Percentiles rank a stretch among this genome's conserved stretches.
Evolutionary conservation across 2,888 invertebrate species (phyloP).

Genomic region (Aspidiotus destructor): DNA sequence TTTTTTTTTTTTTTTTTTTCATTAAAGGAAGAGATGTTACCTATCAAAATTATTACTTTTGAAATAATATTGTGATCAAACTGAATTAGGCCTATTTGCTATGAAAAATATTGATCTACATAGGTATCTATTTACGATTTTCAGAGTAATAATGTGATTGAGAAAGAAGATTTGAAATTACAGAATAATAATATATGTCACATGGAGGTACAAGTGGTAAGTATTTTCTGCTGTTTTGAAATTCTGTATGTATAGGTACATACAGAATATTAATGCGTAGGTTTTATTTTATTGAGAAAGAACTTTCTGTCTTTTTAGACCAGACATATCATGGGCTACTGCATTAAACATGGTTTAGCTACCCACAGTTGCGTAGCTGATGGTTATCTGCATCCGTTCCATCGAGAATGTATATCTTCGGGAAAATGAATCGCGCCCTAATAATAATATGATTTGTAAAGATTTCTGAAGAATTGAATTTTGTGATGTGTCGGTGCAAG

Average conservation of each 20-base stretch:
- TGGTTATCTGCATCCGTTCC: constrained; percentile 22
- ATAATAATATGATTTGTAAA: neutral
- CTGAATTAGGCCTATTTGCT: too few species aligned
- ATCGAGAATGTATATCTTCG: constrained; percentile 13
- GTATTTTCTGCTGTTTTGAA: neutral
- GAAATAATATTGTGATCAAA: too few species aligned
- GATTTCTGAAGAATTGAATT: too few species aligned
- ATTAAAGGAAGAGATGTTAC: too few species aligned
- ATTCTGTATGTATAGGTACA: too few species aligned
- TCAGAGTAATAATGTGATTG: constrained; percentile 6
- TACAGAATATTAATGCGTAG: neutral
- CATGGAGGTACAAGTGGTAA: constrained; percentile 25
- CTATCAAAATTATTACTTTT: too few species aligned
- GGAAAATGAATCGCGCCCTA: neutral
- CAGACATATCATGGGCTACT: constrained; percentile 20
- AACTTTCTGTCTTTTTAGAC: constrained; percentile 8
- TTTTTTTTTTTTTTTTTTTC: too few species aligned
- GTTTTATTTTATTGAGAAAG: neutral
- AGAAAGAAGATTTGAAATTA: constrained; percentile 23
- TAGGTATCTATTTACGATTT: neutral
- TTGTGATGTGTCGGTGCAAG: too few species aligned
- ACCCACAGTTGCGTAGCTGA: constrained; percentile 23
- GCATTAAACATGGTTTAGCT: constrained; percentile 22
- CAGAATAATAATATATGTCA: constrained; percentile 20
- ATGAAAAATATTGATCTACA: too few species aligned